These are phyloP conservation scores for Sarcophaga variegata DNA, from an alignment of 2,888 invertebrate genomes.

Conservation along the genomic window DNA sequence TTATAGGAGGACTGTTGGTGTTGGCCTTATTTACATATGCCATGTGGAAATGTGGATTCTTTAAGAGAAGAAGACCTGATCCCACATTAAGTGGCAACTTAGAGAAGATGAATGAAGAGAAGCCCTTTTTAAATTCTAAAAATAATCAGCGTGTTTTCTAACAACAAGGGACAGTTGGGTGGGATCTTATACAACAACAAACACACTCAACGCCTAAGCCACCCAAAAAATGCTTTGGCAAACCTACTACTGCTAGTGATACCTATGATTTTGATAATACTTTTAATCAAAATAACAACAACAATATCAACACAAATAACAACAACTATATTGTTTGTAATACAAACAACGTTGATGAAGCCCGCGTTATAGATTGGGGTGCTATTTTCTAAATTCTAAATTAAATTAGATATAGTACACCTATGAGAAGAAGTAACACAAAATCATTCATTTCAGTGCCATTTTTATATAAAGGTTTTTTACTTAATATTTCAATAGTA, in stretches of 20 bases:
- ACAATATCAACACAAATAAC: constrained; percentile 62
- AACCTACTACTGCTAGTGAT: constrained; percentile 52
- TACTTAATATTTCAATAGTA: constrained; percentile 37
- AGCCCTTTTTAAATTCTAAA: constrained; percentile 83
- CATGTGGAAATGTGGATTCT: constrained; percentile 95
- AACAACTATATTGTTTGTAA: constrained; percentile 62
- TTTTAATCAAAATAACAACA: constrained; percentile 68
- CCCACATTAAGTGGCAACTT: constrained; percentile 91
- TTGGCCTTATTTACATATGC: constrained; percentile 90
- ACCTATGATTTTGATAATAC: constrained; percentile 68
- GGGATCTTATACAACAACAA: constrained; percentile 76
- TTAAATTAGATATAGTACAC: background rate
- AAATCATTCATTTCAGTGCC: constrained; percentile 51
- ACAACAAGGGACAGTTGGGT: constrained; percentile 80
- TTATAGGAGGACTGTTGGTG: constrained; percentile 91
- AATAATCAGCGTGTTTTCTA: constrained; percentile 78
- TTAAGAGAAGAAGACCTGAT: constrained; percentile 92
- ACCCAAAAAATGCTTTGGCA: constrained; percentile 69
- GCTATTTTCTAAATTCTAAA: constrained; percentile 33
- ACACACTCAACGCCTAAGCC: constrained; percentile 67
- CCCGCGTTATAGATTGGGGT: constrained; percentile 68
- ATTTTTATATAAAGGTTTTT: constrained; percentile 46
- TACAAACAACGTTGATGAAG: constrained; percentile 44
- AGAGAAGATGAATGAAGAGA: constrained; percentile 88
- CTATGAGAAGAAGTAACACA: constrained; percentile 27